Conservation (phyloP, 2,113 vertebrate species). For the Andinoacara biseriatus region DNA sequence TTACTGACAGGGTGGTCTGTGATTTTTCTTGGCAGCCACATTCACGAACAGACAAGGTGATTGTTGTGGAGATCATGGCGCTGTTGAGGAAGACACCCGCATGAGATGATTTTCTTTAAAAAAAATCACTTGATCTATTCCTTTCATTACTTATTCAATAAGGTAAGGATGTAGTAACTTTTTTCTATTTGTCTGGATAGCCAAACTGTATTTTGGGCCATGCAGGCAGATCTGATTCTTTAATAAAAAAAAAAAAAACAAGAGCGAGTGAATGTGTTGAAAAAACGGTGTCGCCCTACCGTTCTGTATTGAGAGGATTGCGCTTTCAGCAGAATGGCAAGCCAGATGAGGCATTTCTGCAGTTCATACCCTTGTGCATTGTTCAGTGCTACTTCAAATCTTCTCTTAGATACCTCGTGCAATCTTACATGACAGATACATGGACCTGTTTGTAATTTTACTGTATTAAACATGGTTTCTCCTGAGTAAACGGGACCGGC, state of each 20-base stretch:
- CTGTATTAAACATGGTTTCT: background rate
- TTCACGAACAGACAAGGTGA: constrained; percentile 15
- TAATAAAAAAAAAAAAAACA: background rate
- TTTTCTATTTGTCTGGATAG: background rate
- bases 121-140: constrained; percentile 16
- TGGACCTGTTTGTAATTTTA: background rate
- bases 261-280: background rate
- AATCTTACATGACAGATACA: constrained; percentile 23
- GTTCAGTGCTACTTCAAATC: constrained; percentile 1
- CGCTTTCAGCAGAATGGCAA: background rate
- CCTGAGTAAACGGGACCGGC: constrained; percentile 3
- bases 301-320: background rate
- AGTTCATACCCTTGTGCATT: constrained; percentile 14
- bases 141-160: background rate
- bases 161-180: background rate
- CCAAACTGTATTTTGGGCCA: background rate
- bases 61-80: constrained; percentile 31
- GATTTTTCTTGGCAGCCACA: constrained; percentile 52
- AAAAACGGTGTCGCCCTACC: background rate
- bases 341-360: background rate
- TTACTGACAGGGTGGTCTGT: constrained; percentile 29
- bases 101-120: constrained; percentile 16
- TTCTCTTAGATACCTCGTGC: background rate
- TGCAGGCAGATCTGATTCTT: background rate
- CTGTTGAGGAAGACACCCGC: constrained; percentile 11